phyloP scores from a whole-genome alignment of 2,797 vertebrate species.

The Enteromius mattozi region DNA sequence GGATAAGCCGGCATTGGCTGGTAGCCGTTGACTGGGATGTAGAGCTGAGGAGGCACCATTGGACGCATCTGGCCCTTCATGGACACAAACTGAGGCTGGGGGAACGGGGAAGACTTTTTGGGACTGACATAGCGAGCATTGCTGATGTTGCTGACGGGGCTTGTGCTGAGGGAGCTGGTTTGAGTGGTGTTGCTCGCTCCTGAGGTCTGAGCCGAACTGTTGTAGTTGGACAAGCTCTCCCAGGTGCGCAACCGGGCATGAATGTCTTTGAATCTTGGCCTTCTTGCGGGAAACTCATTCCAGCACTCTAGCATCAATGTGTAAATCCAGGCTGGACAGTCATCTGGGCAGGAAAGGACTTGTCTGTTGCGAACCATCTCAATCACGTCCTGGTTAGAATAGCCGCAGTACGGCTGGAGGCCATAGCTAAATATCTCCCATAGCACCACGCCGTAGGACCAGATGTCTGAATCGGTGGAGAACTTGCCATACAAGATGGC shows the following conservation, averaged over 20 bases:
- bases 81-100: conserved; percentile 90
- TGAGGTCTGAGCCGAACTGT: conserved; percentile 92
- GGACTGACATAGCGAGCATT: conserved; percentile 88
- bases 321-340: conserved; percentile 94
- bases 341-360: conserved; percentile 90
- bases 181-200: conserved; percentile 94
- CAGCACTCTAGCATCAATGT: conserved; percentile 95
- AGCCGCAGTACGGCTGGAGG: conserved; percentile 95
- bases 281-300: conserved; percentile 90
- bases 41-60: conserved; percentile 91
- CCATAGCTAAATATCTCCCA: conserved; percentile 99
- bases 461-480: conserved; percentile 94
- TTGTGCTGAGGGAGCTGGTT: conserved; percentile 96
- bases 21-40: conserved; percentile 96
- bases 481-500: conserved; percentile 93
- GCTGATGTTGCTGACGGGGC: conserved; percentile 91
- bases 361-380: conserved; percentile 93
- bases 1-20: conserved; percentile 93
- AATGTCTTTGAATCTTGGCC: conserved; percentile 95
- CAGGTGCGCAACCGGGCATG: conserved; percentile 90
- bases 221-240: conserved; percentile 92
- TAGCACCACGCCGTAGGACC: conserved; percentile 93
- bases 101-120: conserved; percentile 89
- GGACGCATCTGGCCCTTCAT: conserved; percentile 92
- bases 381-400: conserved; percentile 96